A percentile compares a stretch with the other conserved stretches of the same genome.
phyloP scores from a whole-genome alignment of 2,113 vertebrate genomes.

The Crotalus viridis region DNA sequence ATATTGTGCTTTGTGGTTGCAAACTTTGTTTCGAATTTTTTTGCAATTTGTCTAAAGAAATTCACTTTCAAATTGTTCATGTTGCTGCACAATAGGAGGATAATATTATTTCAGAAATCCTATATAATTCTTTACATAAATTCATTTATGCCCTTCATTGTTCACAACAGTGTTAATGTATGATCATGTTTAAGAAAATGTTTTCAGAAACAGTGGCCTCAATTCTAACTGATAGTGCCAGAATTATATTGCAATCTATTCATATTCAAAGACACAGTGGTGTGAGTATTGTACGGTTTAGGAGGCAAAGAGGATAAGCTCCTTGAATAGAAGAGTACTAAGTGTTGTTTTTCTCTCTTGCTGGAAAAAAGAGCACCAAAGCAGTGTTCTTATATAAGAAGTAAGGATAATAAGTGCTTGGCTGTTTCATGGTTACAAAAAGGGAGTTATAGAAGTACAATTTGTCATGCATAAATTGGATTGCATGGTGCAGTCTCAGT shows the following conservation, averaged over 20 bases:
- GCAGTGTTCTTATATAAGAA: not conserved
- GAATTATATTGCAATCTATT: not conserved
- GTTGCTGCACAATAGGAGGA: not conserved
- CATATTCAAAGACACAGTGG: not conserved
- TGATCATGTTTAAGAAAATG: not conserved
- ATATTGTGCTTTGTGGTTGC: not conserved
- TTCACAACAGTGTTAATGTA: not conserved
- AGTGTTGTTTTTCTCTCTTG: not conserved
- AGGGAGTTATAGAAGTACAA: not conserved
- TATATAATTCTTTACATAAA: not conserved
- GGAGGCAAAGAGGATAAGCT: not conserved
- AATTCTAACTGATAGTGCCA: not conserved
- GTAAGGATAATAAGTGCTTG: not conserved
- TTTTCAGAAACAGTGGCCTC: not conserved
- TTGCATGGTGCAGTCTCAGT: not conserved
- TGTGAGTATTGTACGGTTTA: not conserved
- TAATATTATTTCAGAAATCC: not conserved
- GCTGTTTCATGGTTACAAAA: not conserved
- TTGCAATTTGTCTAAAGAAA: not conserved
- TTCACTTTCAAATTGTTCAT: constrained; percentile 1
- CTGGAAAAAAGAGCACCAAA: not conserved
- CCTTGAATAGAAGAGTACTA: not conserved
- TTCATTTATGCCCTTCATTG: not conserved
- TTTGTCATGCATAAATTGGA: not conserved
- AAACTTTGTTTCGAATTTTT: not conserved